These are phyloP conservation scores for Didymodactylos carnosus DNA, from an alignment of 2,888 invertebrate genomes.

Conservation along the genomic window DNA sequence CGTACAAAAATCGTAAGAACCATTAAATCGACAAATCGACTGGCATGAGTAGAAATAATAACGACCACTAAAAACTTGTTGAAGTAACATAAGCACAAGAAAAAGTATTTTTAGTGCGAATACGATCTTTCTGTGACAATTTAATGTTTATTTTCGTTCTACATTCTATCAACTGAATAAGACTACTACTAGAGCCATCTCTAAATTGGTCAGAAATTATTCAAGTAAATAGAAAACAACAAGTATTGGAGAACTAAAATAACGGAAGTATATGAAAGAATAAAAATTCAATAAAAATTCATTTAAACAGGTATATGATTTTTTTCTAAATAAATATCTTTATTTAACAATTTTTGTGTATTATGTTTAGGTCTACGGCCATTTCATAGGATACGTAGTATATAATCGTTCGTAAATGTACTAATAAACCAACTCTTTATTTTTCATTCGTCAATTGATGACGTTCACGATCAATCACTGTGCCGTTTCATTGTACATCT, in stretches of 20 bases:
- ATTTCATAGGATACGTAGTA: not conserved
- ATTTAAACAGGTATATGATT: not conserved
- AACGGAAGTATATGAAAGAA: not conserved
- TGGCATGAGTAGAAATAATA: too few relatives aligned
- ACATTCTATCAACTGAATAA: too few relatives aligned
- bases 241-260: too few relatives aligned
- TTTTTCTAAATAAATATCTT: too few relatives aligned
- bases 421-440: not conserved
- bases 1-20: not conserved
- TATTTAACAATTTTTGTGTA: not conserved
- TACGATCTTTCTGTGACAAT: too few relatives aligned
- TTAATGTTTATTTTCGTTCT: too few relatives aligned
- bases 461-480: not conserved
- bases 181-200: too few relatives aligned
- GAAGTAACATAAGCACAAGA: not conserved
- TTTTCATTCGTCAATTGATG: not conserved
- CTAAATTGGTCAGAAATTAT: too few relatives aligned
- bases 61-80: not conserved
- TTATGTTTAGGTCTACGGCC: not conserved
- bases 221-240: too few relatives aligned
- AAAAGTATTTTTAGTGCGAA: too few relatives aligned
- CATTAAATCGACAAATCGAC: not conserved
- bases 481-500: not conserved
- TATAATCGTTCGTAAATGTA: not conserved
- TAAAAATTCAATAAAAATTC: not conserved